Conservation (phyloP, 1,140 invertebrate genomes). For the Drosophila ficusphila region DNA sequence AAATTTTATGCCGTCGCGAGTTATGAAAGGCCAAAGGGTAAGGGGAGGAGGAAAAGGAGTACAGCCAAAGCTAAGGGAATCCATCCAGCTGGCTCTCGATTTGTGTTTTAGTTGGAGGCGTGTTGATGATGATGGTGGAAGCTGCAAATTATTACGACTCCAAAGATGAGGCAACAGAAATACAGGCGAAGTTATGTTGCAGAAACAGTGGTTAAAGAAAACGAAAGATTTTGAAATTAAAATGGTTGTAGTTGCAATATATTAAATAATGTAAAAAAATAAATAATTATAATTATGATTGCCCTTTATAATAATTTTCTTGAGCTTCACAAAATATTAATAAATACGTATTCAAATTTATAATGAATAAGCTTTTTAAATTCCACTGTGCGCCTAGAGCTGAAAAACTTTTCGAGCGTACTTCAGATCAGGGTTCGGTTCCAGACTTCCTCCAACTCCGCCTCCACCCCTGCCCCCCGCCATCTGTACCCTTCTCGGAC, state of each 20-base stretch:
- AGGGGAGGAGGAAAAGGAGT: background rate
- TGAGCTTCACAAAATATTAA: no score
- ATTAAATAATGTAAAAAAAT: no score
- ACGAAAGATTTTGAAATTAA: background rate
- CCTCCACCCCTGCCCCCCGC: background rate
- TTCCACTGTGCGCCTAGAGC: slow-evolving; percentile 2
- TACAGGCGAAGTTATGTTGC: background rate
- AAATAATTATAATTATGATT: no score
- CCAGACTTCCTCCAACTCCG: slow-evolving; percentile 1
- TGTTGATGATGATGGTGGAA: slow-evolving; percentile 68
- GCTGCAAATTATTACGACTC: slow-evolving; percentile 67
- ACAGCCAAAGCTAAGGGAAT: slow-evolving; percentile 12
- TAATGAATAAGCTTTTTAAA: background rate
- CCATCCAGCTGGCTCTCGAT: slow-evolving; percentile 26
- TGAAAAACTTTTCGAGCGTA: slow-evolving; percentile 2
- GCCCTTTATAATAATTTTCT: no score
- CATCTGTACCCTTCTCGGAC: background rate
- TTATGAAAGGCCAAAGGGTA: slow-evolving; percentile 20
- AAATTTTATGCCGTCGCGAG: slow-evolving; percentile 57
- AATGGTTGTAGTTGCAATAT: no score
- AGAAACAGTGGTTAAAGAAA: slow-evolving; percentile 26
- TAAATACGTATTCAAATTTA: no score
- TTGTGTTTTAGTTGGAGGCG: slow-evolving; percentile 54
- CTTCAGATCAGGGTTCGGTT: slow-evolving; percentile 7
- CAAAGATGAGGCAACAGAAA: slow-evolving; percentile 3